Evolutionary conservation across 2,797 vertebrate genomes (phyloP), one percentile per base, ranked within the genome.

Genomic region (Poecilia velifera): DNA sequence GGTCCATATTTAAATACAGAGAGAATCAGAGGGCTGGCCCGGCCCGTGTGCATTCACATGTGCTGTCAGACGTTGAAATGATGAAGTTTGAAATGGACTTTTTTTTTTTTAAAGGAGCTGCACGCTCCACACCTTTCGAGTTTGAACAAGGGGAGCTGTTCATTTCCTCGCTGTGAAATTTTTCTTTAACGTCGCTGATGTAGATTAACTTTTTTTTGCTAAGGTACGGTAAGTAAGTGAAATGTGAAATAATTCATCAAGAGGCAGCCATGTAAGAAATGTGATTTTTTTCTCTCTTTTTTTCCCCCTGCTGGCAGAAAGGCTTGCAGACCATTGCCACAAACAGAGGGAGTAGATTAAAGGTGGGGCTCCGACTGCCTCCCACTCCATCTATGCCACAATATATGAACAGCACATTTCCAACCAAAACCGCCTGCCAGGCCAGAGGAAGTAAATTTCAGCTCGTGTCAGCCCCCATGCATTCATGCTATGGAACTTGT

Each of bases 181-280:
- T 89, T 83, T 82, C 90, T 86, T 88, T 79, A 84, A 88, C 86
- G 81, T 93, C 90, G 87, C 89, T 84, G 89, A 92, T 94, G 92
- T 93, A 93, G 93, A 94, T 94, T 91, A 91, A 92, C 91, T 93
- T 93, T 94, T 94, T 59, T 62, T 93, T 43, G 87, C 91, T 91
- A 94, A 92, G 93, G 93, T 81, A 51, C 68, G 46, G 79, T 92
- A 89, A 93, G 93, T 91, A 93, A 93, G 92, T 93, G 92, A 93
- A 93, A 93, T 93, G 94, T 94, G 94, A 94, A 93, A 94, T 93
- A 91, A 90, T 93, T 92, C 92, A 94, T 94, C 92, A 90, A 88
- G 90, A 89, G 85, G 57, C 91, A 93, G 92, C 93, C 93, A 94
- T 91, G 93, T 90, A 93, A 74, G 89, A 94, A 91, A 93, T 94